Evolutionary conservation across 2,888 invertebrate species (phyloP).

Genomic region (Platypus cylindrus): DNA sequence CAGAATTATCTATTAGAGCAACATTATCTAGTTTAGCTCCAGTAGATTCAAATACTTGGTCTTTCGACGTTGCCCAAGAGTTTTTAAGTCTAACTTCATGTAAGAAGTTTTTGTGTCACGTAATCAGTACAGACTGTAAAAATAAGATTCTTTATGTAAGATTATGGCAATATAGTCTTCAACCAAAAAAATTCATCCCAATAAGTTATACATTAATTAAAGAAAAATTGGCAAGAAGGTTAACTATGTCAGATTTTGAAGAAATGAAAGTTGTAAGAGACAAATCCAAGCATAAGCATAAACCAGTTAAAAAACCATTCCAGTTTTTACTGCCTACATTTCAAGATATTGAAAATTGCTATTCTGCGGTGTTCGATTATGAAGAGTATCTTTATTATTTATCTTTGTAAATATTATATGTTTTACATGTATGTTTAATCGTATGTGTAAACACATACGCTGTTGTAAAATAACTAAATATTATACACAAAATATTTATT

Average conservation of each 20-base stretch:
- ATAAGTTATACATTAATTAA: slow-evolving; percentile 6
- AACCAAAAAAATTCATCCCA: slow-evolving; percentile 1
- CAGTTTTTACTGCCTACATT: slow-evolving; percentile 9
- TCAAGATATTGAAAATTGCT: slow-evolving; percentile 6
- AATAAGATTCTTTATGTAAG: slow-evolving; percentile 7
- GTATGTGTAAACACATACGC: no score
- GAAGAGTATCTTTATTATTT: no score
- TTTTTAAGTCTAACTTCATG: slow-evolving; percentile 4
- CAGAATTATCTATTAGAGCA: slow-evolving; percentile 11
- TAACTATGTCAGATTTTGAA: slow-evolving; percentile 6
- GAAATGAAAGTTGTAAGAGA: slow-evolving; percentile 4
- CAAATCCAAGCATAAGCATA: no score
- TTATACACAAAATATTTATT: no score
- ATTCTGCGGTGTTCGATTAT: no score
- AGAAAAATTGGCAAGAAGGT: slow-evolving; percentile 6
- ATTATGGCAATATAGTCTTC: slow-evolving; percentile 6
- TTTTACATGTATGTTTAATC: no score
- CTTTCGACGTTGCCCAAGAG: slow-evolving; percentile 1
- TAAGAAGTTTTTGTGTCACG: slow-evolving; percentile 4
- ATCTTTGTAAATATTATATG: no score
- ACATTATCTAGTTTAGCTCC: slow-evolving; percentile 11
- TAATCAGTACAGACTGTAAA: slow-evolving; percentile 3
- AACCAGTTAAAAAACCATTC: slow-evolving; percentile 5
- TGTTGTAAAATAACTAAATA: no score
- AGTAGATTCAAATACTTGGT: slow-evolving; percentile 5